Evolutionary conservation across 2,113 vertebrate species (phyloP).

Genomic region (Siniperca knerii): DNA sequence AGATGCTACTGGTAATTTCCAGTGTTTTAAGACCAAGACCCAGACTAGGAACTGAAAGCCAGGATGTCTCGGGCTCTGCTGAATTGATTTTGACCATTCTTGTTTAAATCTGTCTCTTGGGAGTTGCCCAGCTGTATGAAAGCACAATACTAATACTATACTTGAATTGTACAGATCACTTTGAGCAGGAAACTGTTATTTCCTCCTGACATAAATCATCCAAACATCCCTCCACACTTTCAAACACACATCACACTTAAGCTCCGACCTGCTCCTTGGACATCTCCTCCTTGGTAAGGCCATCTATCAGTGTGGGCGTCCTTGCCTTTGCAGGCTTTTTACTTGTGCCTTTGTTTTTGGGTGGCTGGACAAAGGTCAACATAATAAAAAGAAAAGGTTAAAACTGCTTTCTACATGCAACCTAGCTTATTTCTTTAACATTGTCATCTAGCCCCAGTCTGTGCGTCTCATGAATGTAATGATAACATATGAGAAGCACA

Average conservation of each 20-base stretch:
- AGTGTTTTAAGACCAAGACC: neutral
- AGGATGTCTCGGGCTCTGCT: neutral
- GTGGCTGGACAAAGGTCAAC: slow-evolving; percentile 81
- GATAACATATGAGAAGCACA: neutral
- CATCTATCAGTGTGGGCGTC: slow-evolving; percentile 83
- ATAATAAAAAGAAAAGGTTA: neutral
- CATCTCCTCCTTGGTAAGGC: slow-evolving; percentile 86
- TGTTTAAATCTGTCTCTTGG: neutral
- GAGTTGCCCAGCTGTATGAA: neutral
- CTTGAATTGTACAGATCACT: neutral
- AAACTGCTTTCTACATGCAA: neutral
- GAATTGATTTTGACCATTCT: neutral
- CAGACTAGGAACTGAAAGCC: neutral
- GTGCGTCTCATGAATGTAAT: neutral
- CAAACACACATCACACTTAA: neutral
- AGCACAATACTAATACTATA: neutral
- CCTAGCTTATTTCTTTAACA: neutral
- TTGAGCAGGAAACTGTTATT: neutral
- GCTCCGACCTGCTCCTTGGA: slow-evolving; percentile 91
- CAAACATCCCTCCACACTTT: neutral
- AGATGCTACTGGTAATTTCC: neutral
- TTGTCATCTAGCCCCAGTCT: neutral
- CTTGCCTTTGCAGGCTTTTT: slow-evolving; percentile 79
- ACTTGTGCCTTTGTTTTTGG: slow-evolving; percentile 83
- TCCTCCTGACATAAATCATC: neutral